A percentile compares a stretch with the other conserved stretches of the same genome.
phyloP scores from a whole-genome alignment of 2,888 invertebrate species.

The Octodonta nipae region DNA sequence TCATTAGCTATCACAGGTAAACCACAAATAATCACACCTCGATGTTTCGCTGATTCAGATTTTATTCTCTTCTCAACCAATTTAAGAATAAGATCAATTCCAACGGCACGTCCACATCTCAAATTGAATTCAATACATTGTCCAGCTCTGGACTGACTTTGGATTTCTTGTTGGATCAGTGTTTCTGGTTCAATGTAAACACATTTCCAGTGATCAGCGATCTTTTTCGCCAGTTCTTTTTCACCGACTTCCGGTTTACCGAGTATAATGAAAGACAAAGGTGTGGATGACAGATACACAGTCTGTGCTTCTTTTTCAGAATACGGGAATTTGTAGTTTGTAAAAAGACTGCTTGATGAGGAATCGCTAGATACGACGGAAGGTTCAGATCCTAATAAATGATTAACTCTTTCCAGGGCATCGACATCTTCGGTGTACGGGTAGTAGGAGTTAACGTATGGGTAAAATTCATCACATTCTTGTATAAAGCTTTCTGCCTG shows the following conservation, averaged over 20 bases:
- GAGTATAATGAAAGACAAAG: constrained; percentile 45
- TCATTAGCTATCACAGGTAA: constrained; percentile 46
- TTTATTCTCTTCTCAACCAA: constrained; percentile 41
- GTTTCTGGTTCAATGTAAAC: constrained; percentile 44
- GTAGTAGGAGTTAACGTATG: constrained; percentile 35
- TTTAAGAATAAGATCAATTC: constrained; percentile 38
- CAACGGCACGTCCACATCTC: constrained; percentile 39
- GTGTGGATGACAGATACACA: constrained; percentile 37
- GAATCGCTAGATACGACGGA: constrained; percentile 9
- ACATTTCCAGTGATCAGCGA: constrained; percentile 45
- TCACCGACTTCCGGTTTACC: constrained; percentile 45
- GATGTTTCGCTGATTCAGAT: constrained; percentile 40
- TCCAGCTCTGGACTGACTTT: constrained; percentile 42
- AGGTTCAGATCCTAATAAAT: constrained; percentile 20
- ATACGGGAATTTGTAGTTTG: constrained; percentile 31
- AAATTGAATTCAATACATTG: constrained; percentile 46
- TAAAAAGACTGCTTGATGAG: not conserved
- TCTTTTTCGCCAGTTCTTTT: constrained; percentile 40
- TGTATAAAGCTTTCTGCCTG: constrained; percentile 1
- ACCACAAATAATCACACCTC: constrained; percentile 53
- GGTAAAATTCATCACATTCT: constrained; percentile 23
- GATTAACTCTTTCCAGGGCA: constrained; percentile 30
- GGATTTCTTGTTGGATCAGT: constrained; percentile 44
- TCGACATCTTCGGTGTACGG: constrained; percentile 35
- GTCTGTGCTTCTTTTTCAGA: constrained; percentile 42